phyloP scores from a whole-genome alignment of 2,797 vertebrate genomes.

The Peromyscus aztecus region DNA sequence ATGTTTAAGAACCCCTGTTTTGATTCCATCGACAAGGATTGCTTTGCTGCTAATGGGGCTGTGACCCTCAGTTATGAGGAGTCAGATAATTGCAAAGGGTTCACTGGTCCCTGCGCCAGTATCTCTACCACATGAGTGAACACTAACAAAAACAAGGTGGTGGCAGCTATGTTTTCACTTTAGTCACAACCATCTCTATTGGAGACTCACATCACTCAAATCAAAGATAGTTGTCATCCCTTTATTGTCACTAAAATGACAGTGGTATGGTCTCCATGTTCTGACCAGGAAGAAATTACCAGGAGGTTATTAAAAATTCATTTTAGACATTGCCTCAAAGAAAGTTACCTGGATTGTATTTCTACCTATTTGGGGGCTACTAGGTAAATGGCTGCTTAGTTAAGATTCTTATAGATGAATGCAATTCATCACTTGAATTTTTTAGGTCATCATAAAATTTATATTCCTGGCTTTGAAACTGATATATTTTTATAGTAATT shows the following conservation, averaged over 20 bases:
- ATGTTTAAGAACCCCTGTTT: constrained; percentile 30
- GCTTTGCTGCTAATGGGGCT: background rate
- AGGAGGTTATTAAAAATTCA: constrained; percentile 42
- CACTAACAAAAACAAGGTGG: background rate
- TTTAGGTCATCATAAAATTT: constrained; percentile 51
- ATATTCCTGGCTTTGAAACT: constrained; percentile 54
- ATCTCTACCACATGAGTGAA: background rate
- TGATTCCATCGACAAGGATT: constrained; percentile 6
- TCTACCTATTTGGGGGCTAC: constrained; percentile 24
- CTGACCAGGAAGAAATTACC: constrained; percentile 53
- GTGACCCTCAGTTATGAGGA: background rate
- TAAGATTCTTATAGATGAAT: constrained; percentile 47
- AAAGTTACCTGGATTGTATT: constrained; percentile 59
- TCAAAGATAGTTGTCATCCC: background rate
- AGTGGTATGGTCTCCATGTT: constrained; percentile 28
- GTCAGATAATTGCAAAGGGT: background rate
- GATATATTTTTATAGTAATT: constrained; percentile 46
- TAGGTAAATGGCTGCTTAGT: background rate
- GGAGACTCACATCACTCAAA: constrained; percentile 32
- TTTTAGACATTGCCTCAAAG: constrained; percentile 74
- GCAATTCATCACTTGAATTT: constrained; percentile 46
- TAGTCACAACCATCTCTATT: background rate
- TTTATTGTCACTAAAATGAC: constrained; percentile 14
- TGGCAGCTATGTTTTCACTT: constrained; percentile 5
- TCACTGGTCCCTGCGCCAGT: background rate